Evolutionary conservation across 2,113 vertebrate genomes (phyloP).

Genomic region (Hassar affinis): DNA sequence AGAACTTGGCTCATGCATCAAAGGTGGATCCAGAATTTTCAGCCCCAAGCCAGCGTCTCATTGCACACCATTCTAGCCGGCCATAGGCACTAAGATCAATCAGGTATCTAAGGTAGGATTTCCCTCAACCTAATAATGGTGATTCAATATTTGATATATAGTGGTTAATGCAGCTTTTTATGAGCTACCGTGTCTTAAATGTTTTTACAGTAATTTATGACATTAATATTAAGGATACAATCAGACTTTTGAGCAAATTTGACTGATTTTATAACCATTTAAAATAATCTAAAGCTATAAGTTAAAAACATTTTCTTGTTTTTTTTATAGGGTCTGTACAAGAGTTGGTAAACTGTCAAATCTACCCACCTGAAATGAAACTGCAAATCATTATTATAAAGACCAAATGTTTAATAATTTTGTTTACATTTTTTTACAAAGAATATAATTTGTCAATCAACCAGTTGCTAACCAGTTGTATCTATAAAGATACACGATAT

Average conservation of each 20-base stretch:
- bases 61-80: constrained; percentile 45
- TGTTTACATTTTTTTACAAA: not conserved
- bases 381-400: not conserved
- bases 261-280: not conserved
- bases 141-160: too few relatives aligned
- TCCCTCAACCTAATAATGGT: not conserved
- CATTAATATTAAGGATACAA: not conserved
- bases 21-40: constrained; percentile 39
- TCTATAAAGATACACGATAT: not conserved
- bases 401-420: not conserved
- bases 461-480: not conserved
- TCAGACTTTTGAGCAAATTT: not conserved
- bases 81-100: constrained; percentile 21
- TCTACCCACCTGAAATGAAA: not conserved
- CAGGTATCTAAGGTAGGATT: constrained; percentile 15
- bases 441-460: not conserved
- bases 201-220: not conserved
- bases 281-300: not conserved
- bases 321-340: not conserved
- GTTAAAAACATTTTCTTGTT: not conserved
- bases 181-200: not conserved
- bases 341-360: not conserved
- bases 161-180: not conserved
- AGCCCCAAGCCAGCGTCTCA: constrained; percentile 65
- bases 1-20: constrained; percentile 44